These are phyloP conservation scores for Gorsachius magnificus DNA, from an alignment of 2,797 vertebrate genomes.

Conservation along the genomic window DNA sequence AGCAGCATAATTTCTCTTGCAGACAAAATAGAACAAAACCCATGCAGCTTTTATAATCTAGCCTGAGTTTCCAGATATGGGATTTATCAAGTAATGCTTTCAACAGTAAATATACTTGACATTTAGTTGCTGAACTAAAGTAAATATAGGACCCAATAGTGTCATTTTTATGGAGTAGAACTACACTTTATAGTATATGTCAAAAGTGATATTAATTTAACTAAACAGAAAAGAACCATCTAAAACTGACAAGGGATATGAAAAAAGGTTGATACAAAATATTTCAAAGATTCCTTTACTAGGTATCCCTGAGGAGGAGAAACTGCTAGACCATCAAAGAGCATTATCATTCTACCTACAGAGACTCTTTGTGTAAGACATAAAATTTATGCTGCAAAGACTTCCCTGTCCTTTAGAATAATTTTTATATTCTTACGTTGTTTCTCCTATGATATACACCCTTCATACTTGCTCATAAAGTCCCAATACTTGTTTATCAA, in stretches of 20 bases:
- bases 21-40: neutral
- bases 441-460: neutral
- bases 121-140: slow-evolving; percentile 40
- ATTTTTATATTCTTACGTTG: neutral
- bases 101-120: slow-evolving; percentile 33
- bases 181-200: neutral
- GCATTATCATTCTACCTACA: neutral
- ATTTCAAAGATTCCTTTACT: slow-evolving; percentile 22
- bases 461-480: neutral
- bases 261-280: slow-evolving; percentile 34
- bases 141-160: slow-evolving; percentile 48
- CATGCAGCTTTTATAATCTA: neutral
- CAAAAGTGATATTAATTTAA: slow-evolving; percentile 52
- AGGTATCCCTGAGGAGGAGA: neutral
- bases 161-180: slow-evolving; percentile 36
- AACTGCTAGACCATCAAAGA: slow-evolving; percentile 1
- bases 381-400: neutral
- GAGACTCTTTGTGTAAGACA: neutral
- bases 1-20: neutral
- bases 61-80: neutral
- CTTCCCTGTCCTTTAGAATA: neutral
- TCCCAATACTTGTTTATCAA: slow-evolving; percentile 14
- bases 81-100: slow-evolving; percentile 38
- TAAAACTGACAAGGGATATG: slow-evolving; percentile 30
- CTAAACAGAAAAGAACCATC: slow-evolving; percentile 47